Conservation (phyloP, 2,888 invertebrate genomes). For the Eilema sororculum region DNA sequence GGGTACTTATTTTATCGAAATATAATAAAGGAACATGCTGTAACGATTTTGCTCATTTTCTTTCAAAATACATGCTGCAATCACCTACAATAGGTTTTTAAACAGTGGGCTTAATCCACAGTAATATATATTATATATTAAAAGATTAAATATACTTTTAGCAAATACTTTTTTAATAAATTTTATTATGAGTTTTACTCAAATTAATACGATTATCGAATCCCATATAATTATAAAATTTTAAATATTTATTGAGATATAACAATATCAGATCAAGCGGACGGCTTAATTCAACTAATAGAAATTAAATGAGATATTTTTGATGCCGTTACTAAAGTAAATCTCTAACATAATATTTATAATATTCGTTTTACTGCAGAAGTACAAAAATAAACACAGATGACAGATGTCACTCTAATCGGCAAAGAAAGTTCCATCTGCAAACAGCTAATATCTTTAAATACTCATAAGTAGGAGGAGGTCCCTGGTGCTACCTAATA, state of each 20-base stretch:
- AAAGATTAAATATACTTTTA: background rate
- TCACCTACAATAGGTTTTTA: background rate
- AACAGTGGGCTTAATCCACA: background rate
- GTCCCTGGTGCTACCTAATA: background rate
- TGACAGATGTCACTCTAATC: background rate
- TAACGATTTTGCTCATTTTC: background rate
- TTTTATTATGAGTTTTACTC: conserved; percentile 9
- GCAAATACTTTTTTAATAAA: background rate
- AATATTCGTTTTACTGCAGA: background rate
- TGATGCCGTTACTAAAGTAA: background rate
- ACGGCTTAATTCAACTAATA: conserved; percentile 14
- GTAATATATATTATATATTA: background rate
- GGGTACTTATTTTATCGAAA: background rate
- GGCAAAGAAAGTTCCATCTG: background rate
- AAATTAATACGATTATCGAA: background rate
- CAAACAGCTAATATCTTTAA: background rate
- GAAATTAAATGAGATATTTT: background rate
- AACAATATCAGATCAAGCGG: conserved; percentile 36
- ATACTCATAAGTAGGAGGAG: background rate
- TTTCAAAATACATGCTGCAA: background rate
- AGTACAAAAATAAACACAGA: background rate
- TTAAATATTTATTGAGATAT: conserved; percentile 29
- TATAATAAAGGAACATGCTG: background rate
- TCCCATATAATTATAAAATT: background rate
- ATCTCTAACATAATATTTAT: background rate